Base-by-base conservation (phyloP, 1,140 invertebrate species). In the Drosophila kikkawai region DNA sequence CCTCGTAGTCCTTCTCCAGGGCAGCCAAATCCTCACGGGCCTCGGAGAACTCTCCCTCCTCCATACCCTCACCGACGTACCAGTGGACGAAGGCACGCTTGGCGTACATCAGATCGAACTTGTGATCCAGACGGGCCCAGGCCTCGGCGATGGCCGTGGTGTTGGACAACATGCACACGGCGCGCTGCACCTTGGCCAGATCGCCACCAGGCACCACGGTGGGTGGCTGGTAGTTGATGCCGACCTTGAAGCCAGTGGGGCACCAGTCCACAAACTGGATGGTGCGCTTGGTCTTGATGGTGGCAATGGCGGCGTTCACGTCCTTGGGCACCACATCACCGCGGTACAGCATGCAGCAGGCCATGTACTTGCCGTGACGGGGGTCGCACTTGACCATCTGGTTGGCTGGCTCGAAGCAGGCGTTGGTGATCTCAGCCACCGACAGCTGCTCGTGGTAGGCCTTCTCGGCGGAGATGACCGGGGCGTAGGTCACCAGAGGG, bases 371-470 rank as follows among this genome's bases (percentile, higher is more conserved):
- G 73, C 97, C 97, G 93, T 97, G 96, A 80, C 97, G 95, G 11
- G 97, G 97, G 92, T 98, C 97, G 93, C 97, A 98, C 93, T 98
- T 98, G n/a, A 98, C 97, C 97, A 98, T 97, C 94, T 98, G 97
- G 94, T 97, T 98, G 82, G 96, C 95, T 41, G 97, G 96, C 93
- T 98, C 97, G 93, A 98, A 98, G 93, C 96, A 97, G n/a, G 96
- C 96, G 92, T 96, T 97, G 86, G 97, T 98, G 87, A 98, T 97
- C 92, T 98, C 97, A 37, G 96, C 95, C n/a, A 98, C 96, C 9
- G 95, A 96, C 68, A 97, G 93, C 84, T 96, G 95, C 91, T 97
- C 96, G 92, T 97, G 96, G 94, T 97, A 96, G n/a, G 97, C 96
- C 93, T 97, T 97, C 92, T 97, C 97, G 57, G 96, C 95, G 0